Conservation (phyloP, 2,888 invertebrate genomes). For the Pyrrhosoma nymphula region DNA sequence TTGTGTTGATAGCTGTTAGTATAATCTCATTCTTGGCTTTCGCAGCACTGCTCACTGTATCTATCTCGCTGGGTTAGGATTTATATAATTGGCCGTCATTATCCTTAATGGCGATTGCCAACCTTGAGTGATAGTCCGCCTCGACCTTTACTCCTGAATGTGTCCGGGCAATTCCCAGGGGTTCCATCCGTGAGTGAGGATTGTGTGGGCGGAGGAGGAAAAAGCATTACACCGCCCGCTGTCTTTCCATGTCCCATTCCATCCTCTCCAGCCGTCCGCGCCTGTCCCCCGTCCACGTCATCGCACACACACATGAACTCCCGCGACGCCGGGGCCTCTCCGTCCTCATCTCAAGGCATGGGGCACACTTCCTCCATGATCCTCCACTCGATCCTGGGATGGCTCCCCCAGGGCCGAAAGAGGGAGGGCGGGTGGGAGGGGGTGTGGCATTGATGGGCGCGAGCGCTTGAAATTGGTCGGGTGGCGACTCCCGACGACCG, state of each 20-base stretch:
- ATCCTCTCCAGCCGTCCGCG: no score
- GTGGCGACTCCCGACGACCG: background rate
- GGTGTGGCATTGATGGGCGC: constrained; percentile 1
- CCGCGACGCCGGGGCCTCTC: background rate
- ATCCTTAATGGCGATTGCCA: background rate
- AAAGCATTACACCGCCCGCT: background rate
- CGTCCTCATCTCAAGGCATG: background rate
- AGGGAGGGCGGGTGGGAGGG: background rate
- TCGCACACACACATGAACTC: background rate
- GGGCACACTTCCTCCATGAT: background rate
- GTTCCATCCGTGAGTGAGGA: background rate
- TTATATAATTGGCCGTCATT: background rate
- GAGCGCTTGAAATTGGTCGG: constrained; percentile 41
- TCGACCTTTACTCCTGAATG: background rate
- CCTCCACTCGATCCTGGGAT: background rate
- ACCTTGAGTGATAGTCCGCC: background rate
- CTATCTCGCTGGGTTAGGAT: no score
- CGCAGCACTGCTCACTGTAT: no score
- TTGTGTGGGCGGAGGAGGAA: background rate
- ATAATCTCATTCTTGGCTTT: no score
- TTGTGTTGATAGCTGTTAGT: no score
- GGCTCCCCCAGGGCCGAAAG: background rate
- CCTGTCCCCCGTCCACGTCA: no score
- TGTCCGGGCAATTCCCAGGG: background rate
- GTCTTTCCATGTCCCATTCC: no score